Evolutionary conservation across 2,797 vertebrate genomes (phyloP), one percentile per base, ranked within the genome.

Genomic region (Trachurus trachurus): DNA sequence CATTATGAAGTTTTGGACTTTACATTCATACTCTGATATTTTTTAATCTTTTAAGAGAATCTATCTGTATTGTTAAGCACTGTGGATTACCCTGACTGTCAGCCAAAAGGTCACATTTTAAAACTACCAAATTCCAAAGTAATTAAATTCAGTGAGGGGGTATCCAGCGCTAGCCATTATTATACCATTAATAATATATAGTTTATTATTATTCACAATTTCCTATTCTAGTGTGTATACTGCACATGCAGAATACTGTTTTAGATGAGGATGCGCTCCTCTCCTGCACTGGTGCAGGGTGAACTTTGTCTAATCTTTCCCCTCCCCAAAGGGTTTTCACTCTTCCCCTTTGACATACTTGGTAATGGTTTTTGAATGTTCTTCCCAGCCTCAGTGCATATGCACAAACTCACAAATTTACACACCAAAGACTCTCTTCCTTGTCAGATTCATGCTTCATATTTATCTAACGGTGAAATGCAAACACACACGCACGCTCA

Each of bases 311-410:
- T 79, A 71, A 83, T 87, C 66, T 76, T 53, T 53, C 61, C 39
- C n/a, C 42, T 78, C 66, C 71, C 71, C 40, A 71, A 68, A 86
- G 72, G 31, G 1, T 82, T 86, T 84, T 74, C 69, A 50, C 74
- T 76, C 60, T 70, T 54, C 10, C 50, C 7, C 42, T 72, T 72
- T 87, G 76, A 82, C 85, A 62, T 64, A 31, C 63, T 76, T 79
- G 80, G 63, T 82, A 85, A 88, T 86, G 72, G 73, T 66, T 85
- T 87, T 74, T 80, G 64, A 89, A 77, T 75, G 72, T 87, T 85
- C 8, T 49, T 63, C 62, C 64, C 66, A 68, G 74, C 69, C 47
- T 56, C 22, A 4, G 34, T 63, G 49, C 74, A 72, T 69, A 65
- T 65, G 61, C 80, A 69, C 66, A 76, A 74, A 62, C 47, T 63